A percentile compares a stretch with the other conserved stretches of the same genome.
Evolutionary conservation across 2,113 vertebrate genomes (phyloP).

Genomic region (Serinus canaria): DNA sequence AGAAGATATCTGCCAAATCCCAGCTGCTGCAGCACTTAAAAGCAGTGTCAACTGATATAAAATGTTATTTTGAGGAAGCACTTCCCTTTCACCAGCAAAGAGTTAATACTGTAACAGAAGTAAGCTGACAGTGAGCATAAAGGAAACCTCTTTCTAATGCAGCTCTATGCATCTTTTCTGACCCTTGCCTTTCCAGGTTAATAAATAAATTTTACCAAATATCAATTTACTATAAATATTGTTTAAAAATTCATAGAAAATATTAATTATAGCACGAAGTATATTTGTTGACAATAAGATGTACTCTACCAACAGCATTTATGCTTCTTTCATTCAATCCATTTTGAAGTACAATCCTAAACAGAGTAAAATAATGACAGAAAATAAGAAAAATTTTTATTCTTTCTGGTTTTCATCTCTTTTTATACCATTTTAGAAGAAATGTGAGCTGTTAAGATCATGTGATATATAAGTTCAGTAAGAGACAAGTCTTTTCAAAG

Average conservation of each 20-base stretch:
- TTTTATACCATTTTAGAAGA: slow-evolving; percentile 12
- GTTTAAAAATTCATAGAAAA: neutral
- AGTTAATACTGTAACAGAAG: slow-evolving; percentile 20
- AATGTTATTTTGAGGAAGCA: neutral
- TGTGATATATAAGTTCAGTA: neutral
- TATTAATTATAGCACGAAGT: neutral
- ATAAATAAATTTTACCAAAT: neutral
- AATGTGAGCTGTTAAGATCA: slow-evolving; percentile 20
- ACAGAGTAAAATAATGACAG: neutral
- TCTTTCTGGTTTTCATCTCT: neutral
- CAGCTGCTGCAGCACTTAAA: neutral
- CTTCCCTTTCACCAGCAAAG: neutral
- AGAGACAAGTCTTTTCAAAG: slow-evolving; percentile 22
- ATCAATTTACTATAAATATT: neutral
- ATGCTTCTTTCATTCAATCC: neutral
- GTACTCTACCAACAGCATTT: neutral
- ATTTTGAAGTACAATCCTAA: neutral
- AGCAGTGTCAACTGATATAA: neutral
- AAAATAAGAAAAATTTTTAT: neutral
- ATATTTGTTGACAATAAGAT: neutral
- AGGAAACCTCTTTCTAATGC: neutral
- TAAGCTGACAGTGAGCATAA: neutral
- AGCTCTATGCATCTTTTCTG: slow-evolving; percentile 17
- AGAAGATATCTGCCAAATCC: neutral
- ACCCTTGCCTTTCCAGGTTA: slow-evolving; percentile 6